Conservation (phyloP, 2,888 invertebrate genomes). For the Cephus sareptanus region DNA sequence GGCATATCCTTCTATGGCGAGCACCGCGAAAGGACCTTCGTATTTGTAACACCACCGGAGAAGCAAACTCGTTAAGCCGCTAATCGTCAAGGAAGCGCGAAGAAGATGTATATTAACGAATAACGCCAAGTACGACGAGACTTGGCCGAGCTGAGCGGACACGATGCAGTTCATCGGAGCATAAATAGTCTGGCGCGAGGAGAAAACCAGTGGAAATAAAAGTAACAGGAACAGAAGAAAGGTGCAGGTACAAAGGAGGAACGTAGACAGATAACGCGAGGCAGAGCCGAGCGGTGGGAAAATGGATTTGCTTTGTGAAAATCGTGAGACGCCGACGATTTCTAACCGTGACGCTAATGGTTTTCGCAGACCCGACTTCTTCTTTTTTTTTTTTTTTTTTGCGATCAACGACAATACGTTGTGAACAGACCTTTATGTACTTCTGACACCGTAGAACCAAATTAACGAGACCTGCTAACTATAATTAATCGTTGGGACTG, state of each 20-base stretch:
- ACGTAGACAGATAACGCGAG: not conserved
- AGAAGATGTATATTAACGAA: not conserved
- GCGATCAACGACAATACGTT: not conserved
- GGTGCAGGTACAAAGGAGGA: not conserved
- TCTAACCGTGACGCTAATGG: not conserved
- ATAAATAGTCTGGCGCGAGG: slow-evolving; percentile 38
- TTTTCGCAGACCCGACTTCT: not conserved
- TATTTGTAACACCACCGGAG: not conserved
- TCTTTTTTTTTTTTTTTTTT: too few species aligned
- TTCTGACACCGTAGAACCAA: too few species aligned
- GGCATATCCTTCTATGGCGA: not conserved
- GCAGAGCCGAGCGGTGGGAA: not conserved
- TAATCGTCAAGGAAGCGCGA: not conserved
- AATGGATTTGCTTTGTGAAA: not conserved
- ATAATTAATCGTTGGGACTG: not conserved
- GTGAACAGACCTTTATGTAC: not conserved
- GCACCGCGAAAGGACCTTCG: not conserved
- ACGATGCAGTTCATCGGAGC: slow-evolving; percentile 53
- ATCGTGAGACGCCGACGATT: not conserved
- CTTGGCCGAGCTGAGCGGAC: slow-evolving; percentile 19
- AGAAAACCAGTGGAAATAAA: slow-evolving; percentile 4
- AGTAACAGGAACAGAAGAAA: slow-evolving; percentile 10
- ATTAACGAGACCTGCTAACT: too few species aligned
- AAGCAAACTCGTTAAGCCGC: not conserved
- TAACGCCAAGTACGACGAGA: not conserved